These are phyloP conservation scores for Emmelina monodactyla DNA, from an alignment of 2,888 invertebrate genomes.

Conservation along the genomic window DNA sequence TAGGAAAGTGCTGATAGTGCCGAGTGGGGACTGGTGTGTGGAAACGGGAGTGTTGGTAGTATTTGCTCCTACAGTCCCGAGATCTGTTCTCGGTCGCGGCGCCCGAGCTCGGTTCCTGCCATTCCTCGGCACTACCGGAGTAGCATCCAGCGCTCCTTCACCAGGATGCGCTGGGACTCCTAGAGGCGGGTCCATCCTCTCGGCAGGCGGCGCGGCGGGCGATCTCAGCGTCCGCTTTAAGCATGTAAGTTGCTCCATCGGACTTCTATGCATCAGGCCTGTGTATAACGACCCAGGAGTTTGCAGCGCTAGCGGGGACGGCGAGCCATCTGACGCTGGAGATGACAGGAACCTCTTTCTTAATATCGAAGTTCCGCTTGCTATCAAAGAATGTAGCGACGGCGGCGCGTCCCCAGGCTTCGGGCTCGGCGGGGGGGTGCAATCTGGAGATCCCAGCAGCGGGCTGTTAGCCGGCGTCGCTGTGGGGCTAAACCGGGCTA, in stretches of 20 bases:
- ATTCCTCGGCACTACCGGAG: constrained; percentile 36
- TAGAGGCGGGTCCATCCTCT: constrained; percentile 33
- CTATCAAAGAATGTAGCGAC: constrained; percentile 60
- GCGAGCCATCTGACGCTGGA: constrained; percentile 66
- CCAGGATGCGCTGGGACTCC: constrained; percentile 70
- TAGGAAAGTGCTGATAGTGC: constrained; percentile 79
- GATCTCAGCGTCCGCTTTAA: constrained; percentile 64
- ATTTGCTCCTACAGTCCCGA: constrained; percentile 31
- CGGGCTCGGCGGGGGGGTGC: constrained; percentile 63
- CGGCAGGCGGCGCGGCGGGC: constrained; percentile 38
- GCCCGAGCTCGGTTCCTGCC: constrained; percentile 48
- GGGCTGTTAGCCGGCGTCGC: constrained; percentile 91
- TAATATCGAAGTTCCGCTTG: constrained; percentile 52
- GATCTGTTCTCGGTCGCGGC: constrained; percentile 39
- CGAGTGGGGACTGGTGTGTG: constrained; percentile 59
- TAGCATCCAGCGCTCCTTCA: constrained; percentile 59
- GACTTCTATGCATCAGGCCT: constrained; percentile 73
- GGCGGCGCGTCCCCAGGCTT: constrained; percentile 70
- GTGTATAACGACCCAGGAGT: constrained; percentile 66
- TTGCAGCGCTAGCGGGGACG: constrained; percentile 69
- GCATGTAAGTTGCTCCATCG: constrained; percentile 82
- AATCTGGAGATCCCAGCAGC: constrained; percentile 67
- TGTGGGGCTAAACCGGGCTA: constrained; percentile 78
- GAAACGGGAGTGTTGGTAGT: constrained; percentile 25
- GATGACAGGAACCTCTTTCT: constrained; percentile 62